Base-by-base conservation (phyloP, 2,113 vertebrate genomes). In the Tragulus kanchil region DNA sequence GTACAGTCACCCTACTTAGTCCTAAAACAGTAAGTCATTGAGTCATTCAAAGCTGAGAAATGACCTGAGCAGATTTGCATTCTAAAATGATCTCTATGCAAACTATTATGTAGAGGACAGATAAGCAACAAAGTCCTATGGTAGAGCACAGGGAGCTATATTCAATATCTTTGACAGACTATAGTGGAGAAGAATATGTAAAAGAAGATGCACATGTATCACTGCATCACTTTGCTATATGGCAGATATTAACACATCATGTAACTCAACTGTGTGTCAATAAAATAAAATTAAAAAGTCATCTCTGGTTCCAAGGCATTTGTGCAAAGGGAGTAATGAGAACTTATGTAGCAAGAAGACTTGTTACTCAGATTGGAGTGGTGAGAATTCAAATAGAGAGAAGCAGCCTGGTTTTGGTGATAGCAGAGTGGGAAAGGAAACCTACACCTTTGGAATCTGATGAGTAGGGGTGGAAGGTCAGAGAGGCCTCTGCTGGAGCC, bases 371-470 rank as follows among this genome's bases (percentile, higher is more conserved):
- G 71, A 84, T 26, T 0, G 0, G 12, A 16, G 0, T 19, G 0
- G 0, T 26, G 5, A 15, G 4, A 2, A 9, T 1, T 2, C 11
- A 45, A 12, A 25, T 0, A 2, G 12, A 93, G 15, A 7, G 11
- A 61, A 16, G 42, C 8, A 8, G 16, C 10, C 48, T 42, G n/a
- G 26, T 13, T 56, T 12, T 11, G 65, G 48, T 26, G 52, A 36
- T 3, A 5, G 59, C 17, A 10, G n/a, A 61, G 58, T 36, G 6
- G 23, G 19, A 64, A 61, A 48, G n/a, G 54, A 36, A 26, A 26
- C 6, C 8, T 17, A 7, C 6, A 17, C 0, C 28, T 87, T 10
- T 26, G 6, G 69, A 7, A 3, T 14, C 14, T 16, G 17, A 52
- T 4, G 13, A 6, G 10, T 10, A 10, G 8, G 42, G 2, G 28